These are phyloP conservation scores for Caenorhabditis latens DNA, from an alignment of 1,140 invertebrate genomes.

Conservation along the genomic window DNA sequence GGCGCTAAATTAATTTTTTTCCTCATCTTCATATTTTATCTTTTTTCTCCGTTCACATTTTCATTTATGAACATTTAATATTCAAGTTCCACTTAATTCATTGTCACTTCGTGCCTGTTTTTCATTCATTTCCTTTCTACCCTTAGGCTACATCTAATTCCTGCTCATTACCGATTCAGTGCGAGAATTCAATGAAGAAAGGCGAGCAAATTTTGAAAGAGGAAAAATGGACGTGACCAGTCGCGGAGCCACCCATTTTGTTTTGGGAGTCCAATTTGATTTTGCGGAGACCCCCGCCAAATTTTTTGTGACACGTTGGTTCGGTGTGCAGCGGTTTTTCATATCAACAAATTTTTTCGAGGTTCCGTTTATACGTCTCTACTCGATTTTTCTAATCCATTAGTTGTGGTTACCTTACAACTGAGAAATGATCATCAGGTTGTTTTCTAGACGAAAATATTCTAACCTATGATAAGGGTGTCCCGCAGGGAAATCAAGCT, in stretches of 20 bases:
- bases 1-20: neutral
- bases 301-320: neutral
- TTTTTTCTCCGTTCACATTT: neutral
- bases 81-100: conserved; percentile 15
- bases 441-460: too few relatives aligned
- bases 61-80: neutral
- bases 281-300: conserved; percentile 5
- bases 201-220: neutral
- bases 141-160: conserved; percentile 47
- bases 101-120: neutral
- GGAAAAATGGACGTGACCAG: conserved; percentile 38
- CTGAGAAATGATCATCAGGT: too few relatives aligned
- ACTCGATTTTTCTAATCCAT: too few relatives aligned
- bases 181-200: conserved; percentile 36
- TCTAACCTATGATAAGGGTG: too few relatives aligned
- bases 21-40: neutral
- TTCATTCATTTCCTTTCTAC: neutral
- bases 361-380: too few relatives aligned
- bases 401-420: too few relatives aligned
- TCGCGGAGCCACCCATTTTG: conserved; percentile 45
- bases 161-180: conserved; percentile 51
- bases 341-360: neutral
- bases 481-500: too few relatives aligned
- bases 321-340: conserved; percentile 10
- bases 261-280: conserved; percentile 50